phyloP scores from a whole-genome alignment of 2,113 vertebrate species.

The Anthoscopus minutus region DNA sequence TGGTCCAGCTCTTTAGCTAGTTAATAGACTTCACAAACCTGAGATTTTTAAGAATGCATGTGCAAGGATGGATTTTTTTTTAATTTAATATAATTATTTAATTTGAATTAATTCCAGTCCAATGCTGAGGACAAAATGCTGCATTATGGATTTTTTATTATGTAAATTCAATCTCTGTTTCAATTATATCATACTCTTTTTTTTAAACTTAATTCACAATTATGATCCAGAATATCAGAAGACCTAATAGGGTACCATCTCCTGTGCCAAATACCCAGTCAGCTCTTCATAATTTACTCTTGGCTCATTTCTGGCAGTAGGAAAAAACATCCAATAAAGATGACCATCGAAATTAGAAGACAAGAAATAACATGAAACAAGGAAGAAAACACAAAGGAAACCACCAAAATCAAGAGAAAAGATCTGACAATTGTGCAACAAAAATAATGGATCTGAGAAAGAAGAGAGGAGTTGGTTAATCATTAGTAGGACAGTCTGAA shows the following conservation, averaged over 20 bases:
- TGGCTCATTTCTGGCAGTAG: not conserved
- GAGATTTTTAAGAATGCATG: not conserved
- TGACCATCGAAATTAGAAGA: not conserved
- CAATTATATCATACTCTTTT: not conserved
- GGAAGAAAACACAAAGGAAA: not conserved
- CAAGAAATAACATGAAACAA: not conserved
- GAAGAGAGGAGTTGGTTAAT: not conserved
- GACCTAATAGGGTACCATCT: not conserved
- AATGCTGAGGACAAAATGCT: not conserved
- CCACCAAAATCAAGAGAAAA: not conserved
- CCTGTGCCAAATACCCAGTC: not conserved
- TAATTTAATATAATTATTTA: not conserved
- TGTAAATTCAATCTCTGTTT: not conserved
- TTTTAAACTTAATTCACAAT: not conserved
- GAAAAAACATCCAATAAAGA: not conserved
- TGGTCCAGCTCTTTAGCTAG: not conserved
- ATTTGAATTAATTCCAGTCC: not conserved
- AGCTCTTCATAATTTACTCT: not conserved
- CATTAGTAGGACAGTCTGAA: not conserved
- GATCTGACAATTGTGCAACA: constrained; percentile 9
- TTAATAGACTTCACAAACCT: not conserved
- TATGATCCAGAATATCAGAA: not conserved
- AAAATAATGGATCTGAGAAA: not conserved
- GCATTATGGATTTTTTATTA: not conserved
- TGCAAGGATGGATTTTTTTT: not conserved